Percentiles rank a stretch among this genome's conserved stretches.
These are phyloP conservation scores for Tokudaia tokunoshimensis DNA, from an alignment of 2,797 vertebrate species.

Conservation along the genomic window DNA sequence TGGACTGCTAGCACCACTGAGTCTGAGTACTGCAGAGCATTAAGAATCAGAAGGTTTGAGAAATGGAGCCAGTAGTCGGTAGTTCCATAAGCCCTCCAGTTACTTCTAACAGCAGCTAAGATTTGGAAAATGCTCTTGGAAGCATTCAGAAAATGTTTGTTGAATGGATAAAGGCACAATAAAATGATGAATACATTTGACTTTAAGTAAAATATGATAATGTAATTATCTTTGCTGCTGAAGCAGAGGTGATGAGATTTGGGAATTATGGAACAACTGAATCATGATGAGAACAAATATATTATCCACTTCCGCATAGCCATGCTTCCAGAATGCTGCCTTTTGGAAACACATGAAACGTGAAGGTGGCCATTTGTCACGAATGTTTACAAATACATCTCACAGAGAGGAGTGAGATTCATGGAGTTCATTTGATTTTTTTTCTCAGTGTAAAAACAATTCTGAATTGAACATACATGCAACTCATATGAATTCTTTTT, in stretches of 20 bases:
- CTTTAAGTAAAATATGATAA: constrained; percentile 27
- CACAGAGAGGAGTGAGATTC: not conserved
- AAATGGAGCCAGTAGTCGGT: not conserved
- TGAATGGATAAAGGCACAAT: constrained; percentile 36
- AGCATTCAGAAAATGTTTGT: not conserved
- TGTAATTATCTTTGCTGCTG: constrained; percentile 25
- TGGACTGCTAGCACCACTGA: not conserved
- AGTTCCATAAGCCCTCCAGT: not conserved
- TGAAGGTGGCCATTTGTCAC: not conserved
- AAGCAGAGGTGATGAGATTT: not conserved
- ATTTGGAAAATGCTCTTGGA: not conserved
- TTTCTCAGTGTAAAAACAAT: not conserved
- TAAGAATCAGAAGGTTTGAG: not conserved
- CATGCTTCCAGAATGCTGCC: not conserved
- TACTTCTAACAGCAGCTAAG: constrained; percentile 19
- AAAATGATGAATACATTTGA: not conserved
- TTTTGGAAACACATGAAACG: not conserved
- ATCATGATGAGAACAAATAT: constrained; percentile 26
- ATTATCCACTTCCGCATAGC: not conserved
- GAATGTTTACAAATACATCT: constrained; percentile 12
- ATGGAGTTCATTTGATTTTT: not conserved
- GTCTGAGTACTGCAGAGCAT: not conserved
- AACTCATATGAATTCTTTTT: not conserved
- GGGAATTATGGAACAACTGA: not conserved
- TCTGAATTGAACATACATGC: not conserved